Evolutionary conservation across 2,113 vertebrate genomes (phyloP), one percentile per base, ranked within the genome.

Genomic region (Carettochelys insculpta): DNA sequence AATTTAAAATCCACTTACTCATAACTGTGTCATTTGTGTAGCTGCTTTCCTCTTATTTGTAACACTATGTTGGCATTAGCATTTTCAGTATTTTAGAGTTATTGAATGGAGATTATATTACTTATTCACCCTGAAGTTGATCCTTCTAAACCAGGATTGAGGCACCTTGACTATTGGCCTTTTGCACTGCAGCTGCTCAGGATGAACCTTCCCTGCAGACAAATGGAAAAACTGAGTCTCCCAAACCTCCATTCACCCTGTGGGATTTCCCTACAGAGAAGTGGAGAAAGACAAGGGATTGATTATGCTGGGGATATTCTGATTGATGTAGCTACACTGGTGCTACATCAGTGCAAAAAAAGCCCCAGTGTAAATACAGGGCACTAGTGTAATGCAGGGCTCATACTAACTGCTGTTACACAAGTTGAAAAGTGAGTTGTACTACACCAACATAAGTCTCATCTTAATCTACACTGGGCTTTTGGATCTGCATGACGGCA

Each of bases 31-130:
- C 1, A 1, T 27, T 81, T 41, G 34, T 38, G 5, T n/a, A 11
- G 27, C 5, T n/a, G n/a, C n/a, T n/a, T n/a, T n/a, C n/a, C n/a
- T n/a, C n/a, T n/a, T n/a, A n/a, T n/a, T n/a, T n/a, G n/a, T n/a
- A n/a, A n/a, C n/a, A n/a, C n/a, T n/a, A n/a, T n/a, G n/a, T n/a
- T n/a, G n/a, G n/a, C n/a, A n/a, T n/a, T n/a, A n/a, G n/a, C n/a
- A n/a, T n/a, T n/a, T n/a, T n/a, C n/a, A n/a, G n/a, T n/a, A n/a
- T n/a, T n/a, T n/a, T n/a, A n/a, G n/a, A n/a, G n/a, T n/a, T n/a
- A 93, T 38, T 83, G 94, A 94, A 87, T 87, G n/a, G 83, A 91
- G 94, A 93, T 75, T 91, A 84, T 94, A 95, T 95, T 96, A 94
- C 90, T 68, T 68, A 88, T 95, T 92, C 91, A 90, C 90, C 68